A percentile compares a stretch with the other conserved stretches of the same genome.
These are phyloP conservation scores for Mesaphorura yosii DNA, from an alignment of 1,140 invertebrate genomes.

Conservation along the genomic window DNA sequence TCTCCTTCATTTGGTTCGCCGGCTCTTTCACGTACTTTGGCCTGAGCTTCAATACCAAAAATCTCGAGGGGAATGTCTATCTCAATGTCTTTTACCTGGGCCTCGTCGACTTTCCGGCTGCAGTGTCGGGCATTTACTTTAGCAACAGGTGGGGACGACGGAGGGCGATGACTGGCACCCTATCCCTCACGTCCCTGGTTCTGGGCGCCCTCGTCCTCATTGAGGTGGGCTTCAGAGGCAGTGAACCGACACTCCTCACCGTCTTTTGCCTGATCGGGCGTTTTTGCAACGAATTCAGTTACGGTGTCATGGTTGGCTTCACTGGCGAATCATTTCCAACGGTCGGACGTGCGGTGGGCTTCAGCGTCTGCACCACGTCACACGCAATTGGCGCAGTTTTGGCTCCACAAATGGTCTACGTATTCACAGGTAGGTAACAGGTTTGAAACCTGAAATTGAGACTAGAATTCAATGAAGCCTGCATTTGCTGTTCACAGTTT, in stretches of 20 bases:
- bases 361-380: slow-evolving; percentile 17
- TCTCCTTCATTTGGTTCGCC: slow-evolving; percentile 4
- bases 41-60: background rate
- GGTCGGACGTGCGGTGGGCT: slow-evolving; percentile 4
- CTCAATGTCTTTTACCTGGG: background rate
- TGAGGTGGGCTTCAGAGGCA: too few relatives aligned
- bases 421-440: slow-evolving; percentile 23
- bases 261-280: too few relatives aligned
- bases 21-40: background rate
- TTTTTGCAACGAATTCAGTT: too few relatives aligned
- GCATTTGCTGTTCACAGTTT: background rate
- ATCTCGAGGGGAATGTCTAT: background rate
- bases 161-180: too few relatives aligned
- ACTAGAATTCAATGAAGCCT: background rate
- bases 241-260: too few relatives aligned
- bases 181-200: too few relatives aligned
- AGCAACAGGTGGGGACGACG: too few relatives aligned
- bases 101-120: background rate
- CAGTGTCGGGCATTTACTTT: background rate
- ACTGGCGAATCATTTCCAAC: slow-evolving; percentile 26
- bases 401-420: slow-evolving; percentile 18
- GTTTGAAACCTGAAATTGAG: background rate
- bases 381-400: slow-evolving; percentile 20
- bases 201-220: too few relatives aligned
- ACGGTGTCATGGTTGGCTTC: too few relatives aligned